Evolutionary conservation across 2,888 invertebrate genomes (phyloP).

Genomic region (Nasonovia ribisnigri): DNA sequence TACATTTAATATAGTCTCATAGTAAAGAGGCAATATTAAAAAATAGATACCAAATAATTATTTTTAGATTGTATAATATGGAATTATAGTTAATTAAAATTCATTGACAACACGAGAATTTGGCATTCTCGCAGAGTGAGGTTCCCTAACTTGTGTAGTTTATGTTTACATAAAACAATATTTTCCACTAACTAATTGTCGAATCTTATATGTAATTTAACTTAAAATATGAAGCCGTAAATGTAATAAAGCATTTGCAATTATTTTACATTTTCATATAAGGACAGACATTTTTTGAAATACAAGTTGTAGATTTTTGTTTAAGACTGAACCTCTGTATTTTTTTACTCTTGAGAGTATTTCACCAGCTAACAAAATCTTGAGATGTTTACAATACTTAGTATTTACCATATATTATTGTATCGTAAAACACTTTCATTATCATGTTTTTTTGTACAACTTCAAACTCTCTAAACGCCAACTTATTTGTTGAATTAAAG

Average conservation of each 20-base stretch:
- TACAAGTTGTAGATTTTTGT: background rate
- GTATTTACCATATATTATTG: background rate
- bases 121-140: too few relatives aligned
- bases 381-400: constrained; percentile 21
- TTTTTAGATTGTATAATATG: too few relatives aligned
- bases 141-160: too few relatives aligned
- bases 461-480: background rate
- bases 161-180: background rate
- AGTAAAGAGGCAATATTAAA: too few relatives aligned
- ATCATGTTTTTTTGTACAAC: background rate
- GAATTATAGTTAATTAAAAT: too few relatives aligned
- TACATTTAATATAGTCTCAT: too few relatives aligned
- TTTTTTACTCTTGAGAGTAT: constrained; percentile 41
- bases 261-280: background rate
- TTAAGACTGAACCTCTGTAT: background rate
- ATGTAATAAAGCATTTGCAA: background rate
- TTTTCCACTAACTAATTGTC: background rate
- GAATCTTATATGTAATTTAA: background rate
- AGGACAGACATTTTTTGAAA: background rate
- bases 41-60: too few relatives aligned
- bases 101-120: too few relatives aligned
- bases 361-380: constrained; percentile 2
- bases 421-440: background rate
- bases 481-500: background rate
- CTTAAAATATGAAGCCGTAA: background rate